phyloP scores from a whole-genome alignment of 1,140 invertebrate genomes.

The Aradophagus sp. region DNA sequence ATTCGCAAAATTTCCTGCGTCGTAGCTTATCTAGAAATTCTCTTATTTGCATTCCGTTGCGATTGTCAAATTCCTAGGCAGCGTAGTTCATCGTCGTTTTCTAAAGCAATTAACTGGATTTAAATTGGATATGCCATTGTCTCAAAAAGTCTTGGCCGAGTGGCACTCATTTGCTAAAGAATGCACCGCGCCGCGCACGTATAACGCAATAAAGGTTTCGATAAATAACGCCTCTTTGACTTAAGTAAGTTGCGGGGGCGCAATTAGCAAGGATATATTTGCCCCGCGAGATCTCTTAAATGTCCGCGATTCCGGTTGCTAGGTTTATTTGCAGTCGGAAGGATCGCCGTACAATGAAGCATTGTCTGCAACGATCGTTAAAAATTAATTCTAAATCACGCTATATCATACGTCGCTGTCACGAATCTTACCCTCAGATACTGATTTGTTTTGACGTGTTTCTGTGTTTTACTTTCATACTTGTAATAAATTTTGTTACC shows the following conservation, averaged over 20 bases:
- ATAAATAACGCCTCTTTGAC: conserved; percentile 53
- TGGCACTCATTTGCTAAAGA: conserved; percentile 11
- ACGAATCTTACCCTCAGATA: too few species aligned
- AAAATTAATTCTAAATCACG: conserved; percentile 33
- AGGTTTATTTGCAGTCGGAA: conserved; percentile 33
- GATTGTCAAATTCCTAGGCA: conserved; percentile 12
- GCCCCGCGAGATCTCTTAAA: conserved; percentile 55
- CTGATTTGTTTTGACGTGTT: conserved; percentile 1
- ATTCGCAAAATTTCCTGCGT: conserved; percentile 15
- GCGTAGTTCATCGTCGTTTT: conserved; percentile 14
- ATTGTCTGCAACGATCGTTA: conserved; percentile 16
- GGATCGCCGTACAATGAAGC: conserved; percentile 22
- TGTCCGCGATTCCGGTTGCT: conserved; percentile 37
- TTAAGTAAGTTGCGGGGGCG: conserved; percentile 48
- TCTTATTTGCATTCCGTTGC: conserved; percentile 20
- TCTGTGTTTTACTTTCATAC: too few species aligned
- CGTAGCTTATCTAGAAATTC: conserved; percentile 11
- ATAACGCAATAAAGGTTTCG: conserved; percentile 50
- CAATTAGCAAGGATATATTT: conserved; percentile 59
- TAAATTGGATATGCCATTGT: conserved; percentile 22
- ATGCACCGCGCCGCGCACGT: conserved; percentile 17
- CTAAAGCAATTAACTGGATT: conserved; percentile 25
- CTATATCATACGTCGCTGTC: too few species aligned
- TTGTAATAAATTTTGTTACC: too few species aligned
- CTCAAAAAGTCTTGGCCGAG: conserved; percentile 12